These are phyloP conservation scores for Drosophila parvula DNA, from an alignment of 1,140 invertebrate genomes.

Conservation along the genomic window DNA sequence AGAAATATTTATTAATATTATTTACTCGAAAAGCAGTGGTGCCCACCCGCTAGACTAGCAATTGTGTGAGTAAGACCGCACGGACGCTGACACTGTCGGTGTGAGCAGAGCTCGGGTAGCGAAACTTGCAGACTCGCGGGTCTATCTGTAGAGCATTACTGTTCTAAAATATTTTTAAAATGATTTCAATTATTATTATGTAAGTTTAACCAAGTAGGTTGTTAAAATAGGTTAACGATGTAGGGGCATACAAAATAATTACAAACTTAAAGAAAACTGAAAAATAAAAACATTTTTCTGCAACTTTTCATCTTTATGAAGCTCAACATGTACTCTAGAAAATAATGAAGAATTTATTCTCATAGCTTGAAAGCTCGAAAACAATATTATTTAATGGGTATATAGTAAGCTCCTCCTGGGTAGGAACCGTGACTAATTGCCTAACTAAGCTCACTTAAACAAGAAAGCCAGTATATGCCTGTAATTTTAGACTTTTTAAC, in stretches of 20 bases:
- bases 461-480: conserved; percentile 74
- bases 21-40: too few relatives aligned
- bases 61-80: too few relatives aligned
- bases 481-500: conserved; percentile 63
- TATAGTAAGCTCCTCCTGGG: conserved; percentile 13
- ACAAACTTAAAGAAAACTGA: not conserved
- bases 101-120: too few relatives aligned
- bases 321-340: conserved; percentile 6
- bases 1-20: not conserved
- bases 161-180: too few relatives aligned
- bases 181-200: not conserved
- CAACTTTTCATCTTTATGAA: conserved; percentile 32
- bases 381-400: conserved; percentile 19
- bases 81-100: too few relatives aligned
- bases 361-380: conserved; percentile 11
- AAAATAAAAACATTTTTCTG: conserved; percentile 1
- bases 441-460: conserved; percentile 34
- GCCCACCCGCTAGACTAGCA: too few relatives aligned
- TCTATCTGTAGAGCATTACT: too few relatives aligned
- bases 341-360: not conserved
- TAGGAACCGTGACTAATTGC: conserved; percentile 11
- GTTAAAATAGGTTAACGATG: not conserved
- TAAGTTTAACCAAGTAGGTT: not conserved
- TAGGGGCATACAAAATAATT: not conserved
- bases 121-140: too few relatives aligned